Base-by-base conservation (phyloP, 2,888 invertebrate species). In the Nesidiocoris tenuis region DNA sequence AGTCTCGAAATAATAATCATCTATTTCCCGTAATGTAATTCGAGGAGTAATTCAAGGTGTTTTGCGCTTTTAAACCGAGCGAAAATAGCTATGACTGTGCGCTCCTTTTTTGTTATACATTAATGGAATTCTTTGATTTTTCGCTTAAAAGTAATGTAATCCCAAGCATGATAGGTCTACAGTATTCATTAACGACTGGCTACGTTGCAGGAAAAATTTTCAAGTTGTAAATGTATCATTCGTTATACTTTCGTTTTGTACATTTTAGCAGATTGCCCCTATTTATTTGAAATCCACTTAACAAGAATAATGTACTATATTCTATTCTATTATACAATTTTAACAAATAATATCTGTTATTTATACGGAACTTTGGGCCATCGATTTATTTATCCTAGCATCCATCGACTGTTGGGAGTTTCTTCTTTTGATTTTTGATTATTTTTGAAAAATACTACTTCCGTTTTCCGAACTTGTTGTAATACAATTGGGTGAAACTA, bases 321-420 rank as follows among this genome's bases (percentile, higher is more conserved):
- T 77, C 67, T 77, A 77, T 76, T 77, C 77, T 77, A 77, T 76
- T 76, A 77, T 77, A 70, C 76, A 76, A 76, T 76, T 76, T 77
- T 77, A 77, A 76, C 75, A 75, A 77, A 77, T 74, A 61, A 70
- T 68, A 70, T 71, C 61, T 18, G 65, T 77, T 61, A 67, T 67
- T 74, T 77, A 74, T 77, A 59, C 59, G 19, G 59, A 59, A 59
- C 3, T 19, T n/a, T n/a, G 59, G 3, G 18, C 59, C 3, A 16
- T 7, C 5, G 18, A 18, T 19, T 59, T 59, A 5, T 18, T 5
- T 59, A 18, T n/a, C 19, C 19, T 59, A 9, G 9, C 55, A 12
- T 16, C 16, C 16, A 12, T 55, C 55, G 9, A 55, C 9, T 9
- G 16, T 16, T 12, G 9, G 55, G 55, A 55, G 16, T 55, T n/a